A percentile compares a stretch with the other conserved stretches of the same genome.
Conservation (phyloP, 2,797 vertebrate genomes). For the Heteromormyrus szaboi region DNA sequence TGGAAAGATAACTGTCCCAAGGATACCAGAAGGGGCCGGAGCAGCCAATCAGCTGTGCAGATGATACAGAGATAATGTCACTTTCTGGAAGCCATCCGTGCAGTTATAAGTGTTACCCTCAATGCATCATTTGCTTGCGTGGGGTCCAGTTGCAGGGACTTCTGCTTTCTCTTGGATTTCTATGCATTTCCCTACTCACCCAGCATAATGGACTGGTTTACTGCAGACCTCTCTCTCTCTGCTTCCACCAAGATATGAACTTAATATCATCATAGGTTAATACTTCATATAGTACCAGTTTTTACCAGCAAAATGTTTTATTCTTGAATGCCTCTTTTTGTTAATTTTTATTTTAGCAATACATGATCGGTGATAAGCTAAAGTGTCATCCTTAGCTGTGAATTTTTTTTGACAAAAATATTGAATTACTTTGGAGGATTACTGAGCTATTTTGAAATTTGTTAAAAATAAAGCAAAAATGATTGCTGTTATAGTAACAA, state of each 20-base stretch:
- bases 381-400: background rate
- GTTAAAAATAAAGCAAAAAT: background rate
- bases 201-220: background rate
- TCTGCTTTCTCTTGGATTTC: background rate
- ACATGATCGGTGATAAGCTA: background rate
- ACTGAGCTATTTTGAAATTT: background rate
- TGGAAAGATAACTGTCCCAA: constrained; percentile 9
- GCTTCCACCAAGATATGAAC: background rate
- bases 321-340: background rate
- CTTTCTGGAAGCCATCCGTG: constrained; percentile 11
- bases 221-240: background rate
- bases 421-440: background rate
- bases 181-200: background rate
- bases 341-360: background rate
- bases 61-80: constrained; percentile 2
- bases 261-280: background rate
- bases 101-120: constrained; percentile 12
- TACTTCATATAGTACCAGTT: background rate
- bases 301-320: background rate
- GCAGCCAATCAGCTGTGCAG: background rate
- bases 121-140: constrained; percentile 10
- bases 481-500: background rate
- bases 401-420: background rate
- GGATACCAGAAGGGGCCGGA: constrained; percentile 1
- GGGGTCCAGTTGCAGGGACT: background rate